Evolutionary conservation across 1,140 invertebrate genomes (phyloP).

Genomic region (Nasonia vitripennis): DNA sequence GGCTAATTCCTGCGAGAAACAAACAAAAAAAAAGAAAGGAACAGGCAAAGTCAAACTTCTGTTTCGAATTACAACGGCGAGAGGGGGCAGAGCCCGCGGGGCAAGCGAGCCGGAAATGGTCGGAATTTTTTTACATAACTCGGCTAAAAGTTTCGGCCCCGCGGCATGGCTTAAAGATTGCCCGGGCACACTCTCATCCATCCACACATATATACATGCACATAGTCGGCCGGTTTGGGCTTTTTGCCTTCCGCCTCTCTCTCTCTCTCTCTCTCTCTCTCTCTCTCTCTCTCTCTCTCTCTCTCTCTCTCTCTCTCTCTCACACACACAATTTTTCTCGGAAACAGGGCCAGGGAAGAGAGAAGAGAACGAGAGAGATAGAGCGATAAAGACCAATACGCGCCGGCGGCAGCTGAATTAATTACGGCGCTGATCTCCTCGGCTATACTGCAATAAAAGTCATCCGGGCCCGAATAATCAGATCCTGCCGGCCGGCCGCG

Average conservation of each 20-base stretch:
- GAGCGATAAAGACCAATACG: constrained; percentile 6
- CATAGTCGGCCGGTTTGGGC: neutral
- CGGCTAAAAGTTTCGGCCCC: neutral
- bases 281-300: neutral
- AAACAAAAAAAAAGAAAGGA: neutral
- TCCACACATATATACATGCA: neutral
- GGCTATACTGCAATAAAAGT: constrained; percentile 39
- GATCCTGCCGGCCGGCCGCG: neutral
- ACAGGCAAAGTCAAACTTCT: neutral
- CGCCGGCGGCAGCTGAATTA: constrained; percentile 28
- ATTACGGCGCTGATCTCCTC: constrained; percentile 28
- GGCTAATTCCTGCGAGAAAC: neutral
- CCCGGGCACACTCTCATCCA: neutral
- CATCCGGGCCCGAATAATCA: constrained; percentile 27
- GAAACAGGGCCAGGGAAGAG: neutral
- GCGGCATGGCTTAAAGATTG: neutral
- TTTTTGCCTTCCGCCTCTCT: constrained; percentile 6
- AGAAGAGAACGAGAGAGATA: neutral
- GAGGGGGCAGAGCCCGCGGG: neutral
- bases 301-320: neutral
- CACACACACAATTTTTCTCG: too few relatives aligned
- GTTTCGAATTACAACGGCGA: constrained; percentile 24
- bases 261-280: neutral
- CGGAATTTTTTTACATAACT: constrained; percentile 25
- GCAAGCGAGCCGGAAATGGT: neutral